Conservation (phyloP, 2,888 invertebrate genomes). For the Leptothorax acervorum region DNA sequence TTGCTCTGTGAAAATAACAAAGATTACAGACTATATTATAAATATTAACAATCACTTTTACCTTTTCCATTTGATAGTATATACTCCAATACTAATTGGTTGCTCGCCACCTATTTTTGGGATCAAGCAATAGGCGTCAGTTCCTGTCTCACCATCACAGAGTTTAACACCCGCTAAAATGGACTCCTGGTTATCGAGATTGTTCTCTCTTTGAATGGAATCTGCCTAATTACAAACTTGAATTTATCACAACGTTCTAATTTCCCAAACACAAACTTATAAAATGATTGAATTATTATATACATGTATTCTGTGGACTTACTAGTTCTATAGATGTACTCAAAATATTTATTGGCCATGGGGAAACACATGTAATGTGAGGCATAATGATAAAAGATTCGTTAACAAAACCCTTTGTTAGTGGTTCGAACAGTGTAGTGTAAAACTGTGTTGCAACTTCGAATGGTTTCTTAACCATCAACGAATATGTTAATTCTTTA, state of each 20-base stretch:
- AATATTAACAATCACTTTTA: constrained; percentile 73
- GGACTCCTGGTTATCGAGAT: constrained; percentile 71
- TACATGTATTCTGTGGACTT: constrained; percentile 59
- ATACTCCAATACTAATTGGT: constrained; percentile 86
- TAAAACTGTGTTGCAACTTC: constrained; percentile 90
- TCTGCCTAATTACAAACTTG: constrained; percentile 76
- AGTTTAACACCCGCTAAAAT: constrained; percentile 84
- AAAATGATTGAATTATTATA: constrained; percentile 45
- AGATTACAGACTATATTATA: constrained; percentile 9
- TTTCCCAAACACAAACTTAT: neutral
- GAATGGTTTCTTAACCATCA: constrained; percentile 90
- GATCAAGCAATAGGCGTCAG: constrained; percentile 86
- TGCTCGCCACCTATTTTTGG: constrained; percentile 85
- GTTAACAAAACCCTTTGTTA: constrained; percentile 89
- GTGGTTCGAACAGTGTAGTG: constrained; percentile 89
- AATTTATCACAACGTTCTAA: constrained; percentile 21
- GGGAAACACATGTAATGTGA: constrained; percentile 89
- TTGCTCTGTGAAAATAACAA: constrained; percentile 72
- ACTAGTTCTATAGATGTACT: constrained; percentile 89
- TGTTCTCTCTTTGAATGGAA: constrained; percentile 76
- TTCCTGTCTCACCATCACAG: constrained; percentile 86
- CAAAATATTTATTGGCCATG: constrained; percentile 90
- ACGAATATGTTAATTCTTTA: constrained; percentile 88
- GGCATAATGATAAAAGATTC: constrained; percentile 91
- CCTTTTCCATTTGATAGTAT: constrained; percentile 88